Conservation (phyloP, 2,888 invertebrate genomes). For the Chelonus formosanus region DNA sequence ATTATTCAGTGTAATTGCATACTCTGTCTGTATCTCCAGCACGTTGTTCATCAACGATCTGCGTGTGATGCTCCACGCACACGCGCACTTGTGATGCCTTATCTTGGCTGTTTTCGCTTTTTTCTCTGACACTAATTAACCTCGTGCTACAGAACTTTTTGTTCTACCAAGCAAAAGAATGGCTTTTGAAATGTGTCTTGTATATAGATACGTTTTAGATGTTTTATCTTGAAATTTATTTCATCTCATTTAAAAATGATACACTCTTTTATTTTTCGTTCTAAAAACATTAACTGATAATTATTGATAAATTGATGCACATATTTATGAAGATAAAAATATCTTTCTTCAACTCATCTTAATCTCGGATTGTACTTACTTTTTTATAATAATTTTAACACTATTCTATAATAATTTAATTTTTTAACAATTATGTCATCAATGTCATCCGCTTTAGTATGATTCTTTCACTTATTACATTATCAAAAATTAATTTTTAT, state of each 20-base stretch:
- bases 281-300: neutral
- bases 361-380: too few species aligned
- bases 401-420: too few species aligned
- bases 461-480: too few species aligned
- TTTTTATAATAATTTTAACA: too few species aligned
- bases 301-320: neutral
- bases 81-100: conserved; percentile 23
- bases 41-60: conserved; percentile 12
- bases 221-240: conserved; percentile 8
- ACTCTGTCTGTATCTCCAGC: conserved; percentile 30
- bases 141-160: conserved; percentile 32
- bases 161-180: conserved; percentile 5
- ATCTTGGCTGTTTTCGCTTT: conserved; percentile 33
- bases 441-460: too few species aligned
- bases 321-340: neutral
- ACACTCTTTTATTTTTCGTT: too few species aligned
- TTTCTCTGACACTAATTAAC: conserved; percentile 61
- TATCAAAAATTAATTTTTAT: too few species aligned
- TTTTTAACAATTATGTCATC: too few species aligned
- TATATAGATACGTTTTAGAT: neutral
- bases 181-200: conserved; percentile 5
- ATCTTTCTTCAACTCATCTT: too few species aligned
- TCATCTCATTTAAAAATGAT: neutral
- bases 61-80: conserved; percentile 32
- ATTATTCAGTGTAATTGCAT: conserved; percentile 44